phyloP scores from a whole-genome alignment of 64 coral and sea anemone genomes.

The Montipora capricornis region DNA sequence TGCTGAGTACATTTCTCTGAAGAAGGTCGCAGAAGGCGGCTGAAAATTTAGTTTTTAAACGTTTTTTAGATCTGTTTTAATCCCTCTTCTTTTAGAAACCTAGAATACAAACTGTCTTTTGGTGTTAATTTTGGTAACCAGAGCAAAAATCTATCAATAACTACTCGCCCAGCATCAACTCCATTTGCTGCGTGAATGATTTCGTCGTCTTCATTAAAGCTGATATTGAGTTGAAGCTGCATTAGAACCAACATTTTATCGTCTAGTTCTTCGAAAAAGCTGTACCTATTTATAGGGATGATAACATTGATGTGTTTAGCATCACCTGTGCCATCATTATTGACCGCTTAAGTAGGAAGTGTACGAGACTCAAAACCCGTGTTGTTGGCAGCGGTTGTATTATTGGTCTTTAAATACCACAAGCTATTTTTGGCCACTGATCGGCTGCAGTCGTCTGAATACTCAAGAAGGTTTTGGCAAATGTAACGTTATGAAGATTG shows the following conservation, averaged over 20 bases:
- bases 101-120: background rate
- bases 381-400: background rate
- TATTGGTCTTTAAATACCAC: background rate
- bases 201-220: too few species aligned
- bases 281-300: background rate
- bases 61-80: too few species aligned
- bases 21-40: too few species aligned
- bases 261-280: background rate
- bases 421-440: too few species aligned
- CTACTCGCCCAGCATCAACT: background rate
- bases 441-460: background rate
- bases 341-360: background rate
- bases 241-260: too few species aligned
- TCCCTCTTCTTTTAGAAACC: too few species aligned
- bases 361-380: background rate
- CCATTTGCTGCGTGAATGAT: too few species aligned
- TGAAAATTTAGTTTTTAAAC: too few species aligned
- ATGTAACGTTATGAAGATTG: too few species aligned
- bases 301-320: background rate
- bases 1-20: too few species aligned
- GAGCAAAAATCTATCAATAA: background rate
- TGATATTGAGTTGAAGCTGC: too few species aligned
- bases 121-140: background rate
- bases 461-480: background rate
- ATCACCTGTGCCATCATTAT: background rate